Evolutionary conservation across 2,888 invertebrate genomes (phyloP), one percentile per base, ranked within the genome.

Genomic region (Aelia acuminata): DNA sequence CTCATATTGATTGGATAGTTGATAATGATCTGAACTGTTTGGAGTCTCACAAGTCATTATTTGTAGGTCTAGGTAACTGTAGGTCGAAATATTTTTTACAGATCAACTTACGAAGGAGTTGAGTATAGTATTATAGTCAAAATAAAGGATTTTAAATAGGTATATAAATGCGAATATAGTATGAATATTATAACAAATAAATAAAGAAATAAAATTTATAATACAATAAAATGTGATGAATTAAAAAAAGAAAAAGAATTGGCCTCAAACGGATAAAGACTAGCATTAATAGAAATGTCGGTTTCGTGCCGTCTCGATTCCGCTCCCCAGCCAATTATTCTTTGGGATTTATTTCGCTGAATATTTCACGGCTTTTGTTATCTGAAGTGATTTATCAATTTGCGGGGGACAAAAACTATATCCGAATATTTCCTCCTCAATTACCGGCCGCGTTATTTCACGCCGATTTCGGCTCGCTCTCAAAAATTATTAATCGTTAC

Each of bases 331-430:
- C 63, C 63, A 70, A 70, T 70, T 70, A 70, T 70, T 70, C 63
- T 18, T 70, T 13, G 3, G 63, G 63, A 35, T 70, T 70, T 70
- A 70, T 70, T 70, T 35, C 22, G 35, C 31, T 20, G 63, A 70
- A 70, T 70, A 70, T 70, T 70, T 70, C 63, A 70, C 35, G 35
- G 63, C 1, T 35, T 13, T 70, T 70, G 63, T 70, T 70, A 70
- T 70, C 63, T 35, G 18, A 35, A 70, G 63, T 70, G 63, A 70
- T 70, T 70, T 70, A 70, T 70, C 63, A 70, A 70, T 70, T 70
- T 20, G 63, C 63, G 31, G 8, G 20, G 15, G 63, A 35, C 63
- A 70, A 70, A 70, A 70, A 70, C 63, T 70, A 70, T 70, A 70
- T 70, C 63, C 63, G 63, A 18, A 15, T 31, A 70, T 70, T 70